Conservation (phyloP, 1,140 invertebrate genomes). For the fruit fly (Drosophila melanogaster) region DNA sequence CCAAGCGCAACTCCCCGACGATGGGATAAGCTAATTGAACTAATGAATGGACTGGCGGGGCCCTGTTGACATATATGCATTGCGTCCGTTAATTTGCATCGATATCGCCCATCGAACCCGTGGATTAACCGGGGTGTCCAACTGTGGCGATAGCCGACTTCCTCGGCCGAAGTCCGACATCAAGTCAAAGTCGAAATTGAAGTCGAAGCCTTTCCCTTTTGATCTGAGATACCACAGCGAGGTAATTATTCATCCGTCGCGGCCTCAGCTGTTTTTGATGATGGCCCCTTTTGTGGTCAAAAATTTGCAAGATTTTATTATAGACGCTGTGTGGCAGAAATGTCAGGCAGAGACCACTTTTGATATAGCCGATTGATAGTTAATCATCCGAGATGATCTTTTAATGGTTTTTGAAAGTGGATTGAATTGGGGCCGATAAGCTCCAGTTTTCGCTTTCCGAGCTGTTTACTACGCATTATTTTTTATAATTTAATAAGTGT, state of each 20-base stretch:
- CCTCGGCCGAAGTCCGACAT: not conserved
- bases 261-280: constrained; percentile 31
- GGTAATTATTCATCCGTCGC: constrained; percentile 49
- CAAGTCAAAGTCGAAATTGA: not conserved
- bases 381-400: constrained; percentile 36
- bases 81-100: constrained; percentile 49
- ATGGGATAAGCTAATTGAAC: constrained; percentile 67
- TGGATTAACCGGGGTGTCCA: constrained; percentile 24
- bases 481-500: constrained; percentile 13
- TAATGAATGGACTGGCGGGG: constrained; percentile 62
- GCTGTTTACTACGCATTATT: constrained; percentile 10
- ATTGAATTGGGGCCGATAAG: constrained; percentile 16
- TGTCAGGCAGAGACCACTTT: constrained; percentile 22
- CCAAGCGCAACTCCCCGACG: constrained; percentile 21
- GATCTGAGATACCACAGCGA: constrained; percentile 38
- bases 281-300: constrained; percentile 23
- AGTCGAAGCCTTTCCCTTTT: constrained; percentile 40
- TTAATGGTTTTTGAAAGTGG: constrained; percentile 41
- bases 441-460: constrained; percentile 8
- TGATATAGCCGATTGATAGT: constrained; percentile 37
- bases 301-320: constrained; percentile 41
- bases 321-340: constrained; percentile 34
- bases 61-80: constrained; percentile 62
- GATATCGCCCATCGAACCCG: constrained; percentile 36
- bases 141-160: constrained; percentile 34